Conservation (phyloP, 2,113 vertebrate genomes). For the Bos javanicus region DNA sequence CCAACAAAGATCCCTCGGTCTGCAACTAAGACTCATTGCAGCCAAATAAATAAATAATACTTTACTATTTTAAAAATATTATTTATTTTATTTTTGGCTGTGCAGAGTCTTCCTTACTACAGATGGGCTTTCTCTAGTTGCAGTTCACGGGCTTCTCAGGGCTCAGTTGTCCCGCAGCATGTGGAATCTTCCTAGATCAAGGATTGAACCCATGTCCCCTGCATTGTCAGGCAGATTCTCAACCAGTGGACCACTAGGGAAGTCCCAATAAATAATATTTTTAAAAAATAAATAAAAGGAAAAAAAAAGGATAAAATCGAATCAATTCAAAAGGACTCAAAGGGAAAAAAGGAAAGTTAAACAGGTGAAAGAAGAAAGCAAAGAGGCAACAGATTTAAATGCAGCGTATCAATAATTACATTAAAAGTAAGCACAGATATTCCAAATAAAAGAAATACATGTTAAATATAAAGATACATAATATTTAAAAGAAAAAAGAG, state of each 20-base stretch:
- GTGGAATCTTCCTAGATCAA: neutral
- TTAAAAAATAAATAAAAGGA: neutral
- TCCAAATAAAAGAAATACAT: neutral
- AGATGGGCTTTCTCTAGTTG: neutral
- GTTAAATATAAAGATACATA: neutral
- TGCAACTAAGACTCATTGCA: neutral
- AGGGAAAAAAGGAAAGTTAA: neutral
- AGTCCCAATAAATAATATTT: neutral
- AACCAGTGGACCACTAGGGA: neutral
- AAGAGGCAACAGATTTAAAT: conserved; percentile 5
- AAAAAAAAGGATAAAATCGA: neutral
- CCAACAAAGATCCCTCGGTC: neutral
- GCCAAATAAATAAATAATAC: neutral
- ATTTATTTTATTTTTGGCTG: neutral
- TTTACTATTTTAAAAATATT: neutral
- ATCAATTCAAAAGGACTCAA: neutral
- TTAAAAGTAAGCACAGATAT: neutral
- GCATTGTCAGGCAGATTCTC: neutral
- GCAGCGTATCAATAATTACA: neutral
- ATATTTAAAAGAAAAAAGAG: neutral
- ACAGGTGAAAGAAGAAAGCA: neutral
- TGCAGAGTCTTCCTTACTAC: neutral
- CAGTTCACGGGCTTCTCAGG: neutral
- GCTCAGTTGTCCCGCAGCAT: neutral
- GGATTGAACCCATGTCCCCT: neutral